A percentile compares a stretch with the other conserved stretches of the same genome.
Conservation (phyloP, 2,888 invertebrate genomes). For the Stenodera caucasica region DNA sequence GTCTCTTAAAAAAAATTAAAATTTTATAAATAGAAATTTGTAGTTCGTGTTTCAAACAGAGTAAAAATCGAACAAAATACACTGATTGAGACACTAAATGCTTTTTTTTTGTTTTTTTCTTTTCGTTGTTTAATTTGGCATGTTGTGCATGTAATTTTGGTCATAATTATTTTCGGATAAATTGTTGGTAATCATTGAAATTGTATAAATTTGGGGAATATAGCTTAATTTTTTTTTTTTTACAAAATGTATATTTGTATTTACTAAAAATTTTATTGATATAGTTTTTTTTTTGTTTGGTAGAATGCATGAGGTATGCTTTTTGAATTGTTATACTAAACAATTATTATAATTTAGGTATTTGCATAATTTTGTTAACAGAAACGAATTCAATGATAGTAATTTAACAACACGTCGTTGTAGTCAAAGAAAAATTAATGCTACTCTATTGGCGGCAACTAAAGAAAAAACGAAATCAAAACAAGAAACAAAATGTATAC, state of each 20-base stretch:
- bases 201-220: background rate
- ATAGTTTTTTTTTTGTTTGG: background rate
- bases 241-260: background rate
- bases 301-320: background rate
- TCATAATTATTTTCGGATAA: background rate
- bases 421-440: slow-evolving; percentile 41
- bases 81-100: background rate
- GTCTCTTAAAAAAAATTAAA: slow-evolving; percentile 29
- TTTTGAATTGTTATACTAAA: background rate
- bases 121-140: background rate
- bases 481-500: slow-evolving; percentile 34
- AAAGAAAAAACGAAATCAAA: slow-evolving; percentile 24
- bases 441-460: slow-evolving; percentile 24
- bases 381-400: slow-evolving; percentile 45
- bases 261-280: background rate
- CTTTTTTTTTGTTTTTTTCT: no score
- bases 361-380: slow-evolving; percentile 46
- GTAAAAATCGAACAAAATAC: background rate
- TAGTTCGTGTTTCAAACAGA: background rate
- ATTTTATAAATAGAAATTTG: background rate
- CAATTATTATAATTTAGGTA: slow-evolving; percentile 4
- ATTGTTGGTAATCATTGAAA: background rate
- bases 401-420: slow-evolving; percentile 37
- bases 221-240: background rate
- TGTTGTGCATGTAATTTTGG: slow-evolving; percentile 2